Evolutionary conservation across 2,888 invertebrate genomes (phyloP).

Genomic region (Leptopterna dolabrata): DNA sequence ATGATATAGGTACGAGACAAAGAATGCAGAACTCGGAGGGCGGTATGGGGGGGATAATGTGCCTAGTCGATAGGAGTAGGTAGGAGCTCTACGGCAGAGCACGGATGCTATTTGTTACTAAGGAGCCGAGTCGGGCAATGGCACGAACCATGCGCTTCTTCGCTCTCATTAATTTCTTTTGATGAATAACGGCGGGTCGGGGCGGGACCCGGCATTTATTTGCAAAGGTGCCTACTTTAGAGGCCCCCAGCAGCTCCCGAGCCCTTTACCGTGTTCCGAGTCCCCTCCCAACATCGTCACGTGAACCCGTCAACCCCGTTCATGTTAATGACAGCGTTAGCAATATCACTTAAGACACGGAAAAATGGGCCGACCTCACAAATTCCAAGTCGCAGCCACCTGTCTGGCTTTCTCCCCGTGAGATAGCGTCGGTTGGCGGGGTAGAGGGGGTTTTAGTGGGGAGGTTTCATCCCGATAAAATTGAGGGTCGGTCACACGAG

Average conservation of each 20-base stretch:
- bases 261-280: not conserved
- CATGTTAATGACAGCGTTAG: conserved; percentile 11
- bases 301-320: conserved; percentile 3
- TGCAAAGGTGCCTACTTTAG: conserved; percentile 34
- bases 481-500: conserved; percentile 11
- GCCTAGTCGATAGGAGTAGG: conserved; percentile 17
- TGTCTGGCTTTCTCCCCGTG: not conserved
- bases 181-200: conserved; percentile 40
- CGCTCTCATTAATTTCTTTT: conserved; percentile 48
- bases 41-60: not conserved
- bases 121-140: not conserved
- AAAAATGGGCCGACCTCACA: conserved; percentile 11
- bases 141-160: conserved; percentile 45
- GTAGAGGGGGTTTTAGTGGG: no score
- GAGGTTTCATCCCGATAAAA: not conserved
- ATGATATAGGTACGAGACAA: not conserved
- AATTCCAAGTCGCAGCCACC: not conserved
- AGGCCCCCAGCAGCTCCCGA: not conserved
- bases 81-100: conserved; percentile 11
- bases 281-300: not conserved
- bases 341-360: conserved; percentile 3
- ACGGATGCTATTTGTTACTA: conserved; percentile 47
- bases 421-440: no score
- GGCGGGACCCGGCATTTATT: conserved; percentile 28
- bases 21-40: not conserved